Base-by-base conservation (phyloP, 2,888 invertebrate genomes). In the Metopia argyrocephala region DNA sequence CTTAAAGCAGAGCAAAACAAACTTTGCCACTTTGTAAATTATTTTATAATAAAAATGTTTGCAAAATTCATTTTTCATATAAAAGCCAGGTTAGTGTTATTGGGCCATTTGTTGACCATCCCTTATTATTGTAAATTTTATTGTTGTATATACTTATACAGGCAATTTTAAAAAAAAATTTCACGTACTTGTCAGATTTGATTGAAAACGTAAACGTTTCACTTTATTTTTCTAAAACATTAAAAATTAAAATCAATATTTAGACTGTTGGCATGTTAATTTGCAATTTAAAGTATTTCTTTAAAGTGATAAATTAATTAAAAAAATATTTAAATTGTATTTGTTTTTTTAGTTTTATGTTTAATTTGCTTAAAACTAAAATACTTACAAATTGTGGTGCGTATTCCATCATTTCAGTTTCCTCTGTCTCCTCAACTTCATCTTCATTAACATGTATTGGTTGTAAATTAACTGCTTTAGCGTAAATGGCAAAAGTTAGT, bases 331-430 rank as follows among this genome's bases (percentile, higher is more conserved):
- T 3, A 27, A 31, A 12, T 57, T 12, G 15, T 23, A 21, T 46
- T 56, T n/a, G n/a, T n/a, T n/a, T 18, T 38, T 54, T 25, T 15
- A 31, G 15, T 46, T 31, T 21, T 64, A n/a, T n/a, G n/a, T 27
- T 61, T 21, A 23, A 74, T 64, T 31, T 31, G 56, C 15, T 25
- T n/a, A 61, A 31, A 70, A 12, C 27, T 20, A 23, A 56, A 5
- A 18, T 73, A 89, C 90, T 89, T 87, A 89, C 89, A 83, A 86
- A 89, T 85, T 89, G 84, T 64, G 90, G 88, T 31, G 90, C 90
- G 84, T 90, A 89, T 85, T 89, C 88, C 85, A 87, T 85, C 84
- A 86, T 85, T 83, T 87, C 87, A 73, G 84, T 78, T 38, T 87
- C 87, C 78, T 86, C 86, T 82, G 86, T 86, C 46, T 78, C 78